A percentile compares a stretch with the other conserved stretches of the same genome.
Conservation (phyloP, 2,113 vertebrate species). For the Miniopterus natalensis region DNA sequence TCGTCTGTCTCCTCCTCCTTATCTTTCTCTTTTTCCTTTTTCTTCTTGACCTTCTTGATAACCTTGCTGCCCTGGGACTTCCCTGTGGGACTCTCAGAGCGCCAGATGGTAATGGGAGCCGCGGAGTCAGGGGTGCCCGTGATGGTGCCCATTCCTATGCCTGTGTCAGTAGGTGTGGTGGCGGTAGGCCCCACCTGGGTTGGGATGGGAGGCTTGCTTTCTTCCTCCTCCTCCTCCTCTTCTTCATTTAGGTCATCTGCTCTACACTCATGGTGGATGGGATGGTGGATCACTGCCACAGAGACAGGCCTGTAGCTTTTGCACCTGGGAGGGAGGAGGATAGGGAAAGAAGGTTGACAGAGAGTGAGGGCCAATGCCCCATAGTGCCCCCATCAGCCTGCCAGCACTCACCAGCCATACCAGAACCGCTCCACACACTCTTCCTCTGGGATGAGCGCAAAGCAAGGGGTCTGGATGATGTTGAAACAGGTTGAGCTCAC, state of each 20-base stretch:
- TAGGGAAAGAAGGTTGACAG: rapidly evolving
- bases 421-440: constrained; percentile 93
- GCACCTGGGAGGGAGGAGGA: constrained; percentile 87
- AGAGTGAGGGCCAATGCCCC: not conserved
- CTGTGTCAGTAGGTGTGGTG: not conserved
- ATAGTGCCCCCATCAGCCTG: not conserved
- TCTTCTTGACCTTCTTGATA: constrained; percentile 86
- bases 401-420: constrained; percentile 93
- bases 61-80: constrained; percentile 62
- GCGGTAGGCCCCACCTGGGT: constrained; percentile 4
- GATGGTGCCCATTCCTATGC: not conserved
- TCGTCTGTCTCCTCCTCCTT: constrained; percentile 82
- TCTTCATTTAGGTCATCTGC: constrained; percentile 91
- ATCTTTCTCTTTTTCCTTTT: constrained; percentile 87
- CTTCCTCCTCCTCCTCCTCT: constrained; percentile 71
- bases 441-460: constrained; percentile 91
- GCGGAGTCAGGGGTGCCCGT: not conserved
- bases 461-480: constrained; percentile 94
- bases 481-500: constrained; percentile 95
- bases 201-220: not conserved
- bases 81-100: constrained; percentile 77
- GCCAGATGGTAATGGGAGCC: constrained; percentile 81
- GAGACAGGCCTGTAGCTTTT: constrained; percentile 91
- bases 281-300: constrained; percentile 90
- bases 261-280: constrained; percentile 92